A percentile compares a stretch with the other conserved stretches of the same genome.
These are phyloP conservation scores for Ptychochromis oligacanthus DNA, from an alignment of 2,113 vertebrate species.

Conservation along the genomic window DNA sequence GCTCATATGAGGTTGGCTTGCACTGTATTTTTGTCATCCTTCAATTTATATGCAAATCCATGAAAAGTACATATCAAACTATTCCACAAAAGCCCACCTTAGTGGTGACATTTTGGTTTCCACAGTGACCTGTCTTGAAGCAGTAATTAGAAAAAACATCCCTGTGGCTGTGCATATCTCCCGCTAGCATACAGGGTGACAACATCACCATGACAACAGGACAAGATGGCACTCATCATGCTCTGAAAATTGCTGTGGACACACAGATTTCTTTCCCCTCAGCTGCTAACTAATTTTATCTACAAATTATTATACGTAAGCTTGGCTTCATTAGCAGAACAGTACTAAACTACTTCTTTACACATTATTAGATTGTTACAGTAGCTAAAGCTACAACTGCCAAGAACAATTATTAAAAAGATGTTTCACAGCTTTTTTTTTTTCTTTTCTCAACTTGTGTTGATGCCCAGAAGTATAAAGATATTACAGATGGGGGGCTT, in stretches of 20 bases:
- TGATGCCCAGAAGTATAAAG: neutral
- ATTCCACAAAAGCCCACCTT: constrained; percentile 3
- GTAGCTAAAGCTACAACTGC: neutral
- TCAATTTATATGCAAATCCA: constrained; percentile 47
- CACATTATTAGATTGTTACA: neutral
- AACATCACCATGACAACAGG: constrained; percentile 64
- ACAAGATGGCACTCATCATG: constrained; percentile 15
- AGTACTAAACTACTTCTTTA: neutral
- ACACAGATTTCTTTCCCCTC: neutral
- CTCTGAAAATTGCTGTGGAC: constrained; percentile 14
- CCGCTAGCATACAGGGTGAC: constrained; percentile 16
- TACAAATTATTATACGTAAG: neutral
- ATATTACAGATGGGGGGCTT: neutral
- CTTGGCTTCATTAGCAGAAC: neutral
- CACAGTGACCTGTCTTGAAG: constrained; percentile 34
- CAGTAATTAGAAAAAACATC: constrained; percentile 40
- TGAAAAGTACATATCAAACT: constrained; percentile 14
- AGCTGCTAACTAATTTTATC: neutral
- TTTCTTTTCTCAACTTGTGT: constrained; percentile 5
- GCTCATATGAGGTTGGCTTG: neutral
- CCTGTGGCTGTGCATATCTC: constrained; percentile 27
- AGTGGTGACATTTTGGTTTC: constrained; percentile 49
- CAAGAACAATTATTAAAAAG: neutral
- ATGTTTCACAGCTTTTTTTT: neutral
- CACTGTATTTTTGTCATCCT: neutral